A percentile compares a stretch with the other conserved stretches of the same genome.
Evolutionary conservation across 2,888 invertebrate genomes (phyloP).

Genomic region (Diogma glabrata): DNA sequence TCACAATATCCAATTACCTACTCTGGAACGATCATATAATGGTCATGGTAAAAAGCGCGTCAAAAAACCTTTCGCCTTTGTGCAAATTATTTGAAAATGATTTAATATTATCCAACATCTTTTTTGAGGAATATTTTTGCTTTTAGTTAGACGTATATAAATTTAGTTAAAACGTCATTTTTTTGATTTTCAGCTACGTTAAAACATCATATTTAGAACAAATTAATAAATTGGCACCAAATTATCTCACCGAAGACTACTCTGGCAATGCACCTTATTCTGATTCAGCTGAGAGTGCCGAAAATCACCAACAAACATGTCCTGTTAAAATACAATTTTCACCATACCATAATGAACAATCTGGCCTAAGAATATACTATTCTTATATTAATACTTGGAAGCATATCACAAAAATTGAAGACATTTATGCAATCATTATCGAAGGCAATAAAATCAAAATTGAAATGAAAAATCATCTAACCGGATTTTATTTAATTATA

Average conservation of each 20-base stretch:
- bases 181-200: slow-evolving; percentile 41
- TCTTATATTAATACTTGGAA: slow-evolving; percentile 55
- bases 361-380: slow-evolving; percentile 55
- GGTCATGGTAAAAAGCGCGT: no score
- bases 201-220: slow-evolving; percentile 73
- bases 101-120: no score
- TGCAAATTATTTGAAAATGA: no score
- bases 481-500: slow-evolving; percentile 31
- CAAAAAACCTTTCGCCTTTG: no score
- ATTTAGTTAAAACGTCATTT: no score
- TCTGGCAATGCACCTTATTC: slow-evolving; percentile 42
- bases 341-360: slow-evolving; percentile 49
- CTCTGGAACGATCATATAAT: no score
- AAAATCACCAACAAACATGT: slow-evolving; percentile 45
- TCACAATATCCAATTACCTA: no score
- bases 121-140: no score
- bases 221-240: slow-evolving; percentile 66
- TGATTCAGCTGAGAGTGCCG: slow-evolving; percentile 46
- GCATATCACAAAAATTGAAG: slow-evolving; percentile 67
- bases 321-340: slow-evolving; percentile 51
- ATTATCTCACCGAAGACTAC: slow-evolving; percentile 68
- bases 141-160: no score
- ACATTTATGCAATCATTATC: slow-evolving; percentile 70
- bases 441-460: slow-evolving; percentile 59
- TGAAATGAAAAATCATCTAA: slow-evolving; percentile 43